Evolutionary conservation across 2,888 invertebrate species (phyloP).

Genomic region (Acanthosoma haemorrhoidale): DNA sequence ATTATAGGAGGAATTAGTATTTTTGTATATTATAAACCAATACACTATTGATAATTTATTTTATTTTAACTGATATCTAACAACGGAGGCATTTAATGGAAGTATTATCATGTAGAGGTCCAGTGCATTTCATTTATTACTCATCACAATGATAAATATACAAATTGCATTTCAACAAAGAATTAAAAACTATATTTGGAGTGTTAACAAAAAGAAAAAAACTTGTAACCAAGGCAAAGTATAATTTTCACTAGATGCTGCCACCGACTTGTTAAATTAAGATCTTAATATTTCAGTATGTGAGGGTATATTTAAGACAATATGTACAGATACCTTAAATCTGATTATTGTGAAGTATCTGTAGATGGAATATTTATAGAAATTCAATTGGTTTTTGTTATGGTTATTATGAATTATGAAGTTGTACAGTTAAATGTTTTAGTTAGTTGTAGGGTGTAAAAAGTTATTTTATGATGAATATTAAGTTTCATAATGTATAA

Average conservation of each 20-base stretch:
- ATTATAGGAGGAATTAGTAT: background rate
- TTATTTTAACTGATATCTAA: background rate
- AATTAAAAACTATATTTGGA: too few species aligned
- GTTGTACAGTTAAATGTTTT: slow-evolving; percentile 6
- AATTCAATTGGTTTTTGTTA: background rate
- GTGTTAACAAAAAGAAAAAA: too few species aligned
- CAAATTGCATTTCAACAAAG: too few species aligned
- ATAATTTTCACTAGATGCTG: too few species aligned
- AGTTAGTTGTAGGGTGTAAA: background rate
- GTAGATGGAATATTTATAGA: background rate
- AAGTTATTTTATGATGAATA: slow-evolving; percentile 8
- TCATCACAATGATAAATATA: too few species aligned
- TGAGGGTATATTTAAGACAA: slow-evolving; percentile 10
- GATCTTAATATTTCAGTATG: background rate
- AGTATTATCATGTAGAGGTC: too few species aligned
- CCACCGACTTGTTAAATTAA: too few species aligned
- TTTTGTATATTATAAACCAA: background rate
- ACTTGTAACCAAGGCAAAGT: too few species aligned
- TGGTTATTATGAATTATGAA: background rate
- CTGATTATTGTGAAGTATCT: background rate
- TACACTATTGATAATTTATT: background rate
- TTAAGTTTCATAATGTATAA: slow-evolving; percentile 4
- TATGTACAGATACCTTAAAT: background rate
- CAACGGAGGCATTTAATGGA: background rate
- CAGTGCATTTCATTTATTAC: background rate